Percentiles rank a stretch among this genome's conserved stretches.
Conservation (phyloP, 2,888 invertebrate genomes). For the Caenorhabditis sulstoni region DNA sequence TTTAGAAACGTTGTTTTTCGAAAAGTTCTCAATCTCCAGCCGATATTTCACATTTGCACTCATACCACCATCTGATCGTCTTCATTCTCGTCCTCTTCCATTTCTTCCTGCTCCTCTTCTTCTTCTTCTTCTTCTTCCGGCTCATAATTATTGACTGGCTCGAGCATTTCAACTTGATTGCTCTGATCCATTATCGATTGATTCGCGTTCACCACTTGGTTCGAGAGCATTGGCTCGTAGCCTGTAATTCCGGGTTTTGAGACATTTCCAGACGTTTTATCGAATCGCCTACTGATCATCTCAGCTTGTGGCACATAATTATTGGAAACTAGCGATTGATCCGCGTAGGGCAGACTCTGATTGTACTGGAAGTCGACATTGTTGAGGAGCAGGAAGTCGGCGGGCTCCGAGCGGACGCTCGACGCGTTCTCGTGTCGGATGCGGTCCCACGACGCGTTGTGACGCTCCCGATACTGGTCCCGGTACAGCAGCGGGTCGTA, state of each 20-base stretch:
- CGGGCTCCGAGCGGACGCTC: slow-evolving; percentile 53
- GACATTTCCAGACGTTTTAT: background rate
- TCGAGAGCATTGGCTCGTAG: slow-evolving; percentile 11
- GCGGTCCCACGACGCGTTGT: slow-evolving; percentile 59
- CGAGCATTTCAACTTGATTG: background rate
- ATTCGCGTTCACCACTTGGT: background rate
- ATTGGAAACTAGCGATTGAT: slow-evolving; percentile 2
- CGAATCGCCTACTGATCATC: background rate
- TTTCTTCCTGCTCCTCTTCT: slow-evolving; percentile 6
- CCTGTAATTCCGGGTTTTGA: background rate
- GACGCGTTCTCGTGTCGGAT: slow-evolving; percentile 48
- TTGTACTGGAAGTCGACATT: background rate
- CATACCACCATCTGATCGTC: background rate
- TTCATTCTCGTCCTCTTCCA: slow-evolving; percentile 5
- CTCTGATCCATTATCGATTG: background rate
- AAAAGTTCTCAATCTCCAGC: too few relatives aligned
- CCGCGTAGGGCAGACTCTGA: background rate
- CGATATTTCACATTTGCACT: too few relatives aligned
- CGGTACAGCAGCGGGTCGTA: slow-evolving; percentile 40
- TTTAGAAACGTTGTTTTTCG: too few relatives aligned
- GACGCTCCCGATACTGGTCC: slow-evolving; percentile 49
- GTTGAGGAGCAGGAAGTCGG: background rate
- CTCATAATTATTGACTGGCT: background rate
- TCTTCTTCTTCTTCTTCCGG: slow-evolving; percentile 4
- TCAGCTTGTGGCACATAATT: slow-evolving; percentile 13